Conservation (phyloP, 1,140 invertebrate genomes). For the Melitaea cinxia region DNA sequence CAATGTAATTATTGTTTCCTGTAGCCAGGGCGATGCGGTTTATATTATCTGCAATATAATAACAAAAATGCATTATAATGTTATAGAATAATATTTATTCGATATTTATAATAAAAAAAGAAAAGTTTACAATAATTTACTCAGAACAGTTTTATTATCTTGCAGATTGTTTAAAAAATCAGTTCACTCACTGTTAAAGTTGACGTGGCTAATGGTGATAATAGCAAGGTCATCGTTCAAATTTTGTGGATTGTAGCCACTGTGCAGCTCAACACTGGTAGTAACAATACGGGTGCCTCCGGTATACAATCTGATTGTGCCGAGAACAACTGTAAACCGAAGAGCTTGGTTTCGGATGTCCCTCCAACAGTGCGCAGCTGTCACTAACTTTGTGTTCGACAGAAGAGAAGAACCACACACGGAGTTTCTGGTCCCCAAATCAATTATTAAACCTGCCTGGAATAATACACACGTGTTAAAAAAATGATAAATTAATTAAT, state of each 20-base stretch:
- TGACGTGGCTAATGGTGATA: not conserved
- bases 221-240: conserved; percentile 5
- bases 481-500: not conserved
- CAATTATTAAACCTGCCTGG: not conserved
- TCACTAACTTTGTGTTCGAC: conserved; percentile 11
- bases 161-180: no score
- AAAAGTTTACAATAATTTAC: no score
- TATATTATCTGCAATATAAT: not conserved
- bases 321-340: conserved; percentile 5
- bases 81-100: no score
- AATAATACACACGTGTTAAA: not conserved
- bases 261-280: not conserved
- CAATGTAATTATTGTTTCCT: not conserved
- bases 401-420: conserved; percentile 27
- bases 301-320: conserved; percentile 4
- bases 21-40: not conserved
- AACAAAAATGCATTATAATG: not conserved
- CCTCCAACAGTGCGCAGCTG: conserved; percentile 30
- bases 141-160: no score
- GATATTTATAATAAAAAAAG: no score
- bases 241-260: not conserved
- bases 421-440: not conserved
- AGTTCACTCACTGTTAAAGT: not conserved
- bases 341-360: conserved; percentile 5
- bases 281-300: not conserved